Base-by-base conservation (phyloP, 2,797 vertebrate species). In the Gila robusta region DNA sequence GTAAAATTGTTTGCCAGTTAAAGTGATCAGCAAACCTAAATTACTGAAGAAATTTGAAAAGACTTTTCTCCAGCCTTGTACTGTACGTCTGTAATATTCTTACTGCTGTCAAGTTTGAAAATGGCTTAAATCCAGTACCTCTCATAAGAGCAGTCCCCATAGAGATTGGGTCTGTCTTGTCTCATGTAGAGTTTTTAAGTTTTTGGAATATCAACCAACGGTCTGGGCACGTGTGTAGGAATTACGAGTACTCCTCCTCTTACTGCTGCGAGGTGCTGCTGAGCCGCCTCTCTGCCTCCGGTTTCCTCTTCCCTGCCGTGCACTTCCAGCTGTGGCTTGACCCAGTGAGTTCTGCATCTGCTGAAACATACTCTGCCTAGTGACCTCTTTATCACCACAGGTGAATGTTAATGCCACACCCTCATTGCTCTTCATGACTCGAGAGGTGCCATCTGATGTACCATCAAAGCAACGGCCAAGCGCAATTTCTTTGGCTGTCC, bases 381-480 rank as follows among this genome's bases (percentile, higher is more conserved):
- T 93, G 2, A 93, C 90, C 1, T 97, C 96, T 67, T 93, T 96
- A 87, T 97, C 96, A 0, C 93, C 90, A 8, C 98, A 99, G 76
- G 96, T 97, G 91, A 99, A 99, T 1, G 95, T 96, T 88, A 99
- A 92, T 0, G 97, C 98, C 1, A 99, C 92, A 0, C 98, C 98
- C 0, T 98, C 94, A 0, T 96, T 96, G 79, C 94, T 97, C 91
- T 99, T 99, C 98, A 99, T 99, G 81, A 94, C 96, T 41, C 98
- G 95, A 54, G 98, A 99, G 0, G 96, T 94, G 6, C 97, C 96
- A 0, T 99, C 98, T 0, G 98, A 99, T 0, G 96, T 97, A 54
- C 98, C 98, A 0, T 99, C 98, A 0, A 99, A 99, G 91, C 98
- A 99, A 77, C 98, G 96, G 19, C 98, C 98, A 23, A 99, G 96